These are phyloP conservation scores for Proteles cristata DNA, from an alignment of 2,113 vertebrate species.

Conservation along the genomic window DNA sequence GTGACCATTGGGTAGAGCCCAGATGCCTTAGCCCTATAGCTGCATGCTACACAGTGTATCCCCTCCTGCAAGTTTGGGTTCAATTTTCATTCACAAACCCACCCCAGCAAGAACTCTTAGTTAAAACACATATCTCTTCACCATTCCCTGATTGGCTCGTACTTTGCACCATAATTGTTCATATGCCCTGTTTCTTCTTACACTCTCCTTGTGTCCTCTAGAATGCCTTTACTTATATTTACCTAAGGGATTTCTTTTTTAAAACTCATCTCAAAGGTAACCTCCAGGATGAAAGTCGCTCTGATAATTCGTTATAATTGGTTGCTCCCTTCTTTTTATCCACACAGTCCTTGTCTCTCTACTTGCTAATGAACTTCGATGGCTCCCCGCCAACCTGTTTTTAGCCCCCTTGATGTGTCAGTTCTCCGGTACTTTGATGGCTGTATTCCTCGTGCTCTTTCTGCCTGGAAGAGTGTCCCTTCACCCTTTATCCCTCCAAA, in stretches of 20 bases:
- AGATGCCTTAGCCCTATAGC: background rate
- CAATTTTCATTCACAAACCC: background rate
- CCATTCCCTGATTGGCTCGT: background rate
- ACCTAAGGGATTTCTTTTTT: background rate
- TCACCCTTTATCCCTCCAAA: background rate
- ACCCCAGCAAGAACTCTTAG: background rate
- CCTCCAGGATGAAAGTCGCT: background rate
- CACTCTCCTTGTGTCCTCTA: background rate
- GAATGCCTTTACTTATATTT: background rate
- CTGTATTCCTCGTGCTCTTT: background rate
- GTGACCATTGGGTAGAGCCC: fast-evolving
- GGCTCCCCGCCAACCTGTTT: background rate
- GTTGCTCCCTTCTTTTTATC: background rate
- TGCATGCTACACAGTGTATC: background rate
- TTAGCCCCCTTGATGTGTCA: background rate
- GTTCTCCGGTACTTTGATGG: background rate
- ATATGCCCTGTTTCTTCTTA: background rate
- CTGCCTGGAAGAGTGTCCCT: background rate
- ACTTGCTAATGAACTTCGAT: background rate
- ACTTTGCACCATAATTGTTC: background rate
- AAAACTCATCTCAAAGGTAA: background rate
- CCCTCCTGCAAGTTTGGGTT: background rate
- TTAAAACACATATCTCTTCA: background rate
- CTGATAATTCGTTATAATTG: background rate
- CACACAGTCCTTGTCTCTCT: background rate